Base-by-base conservation (phyloP, 2,888 invertebrate genomes). In the Ophion ventricosus region DNA sequence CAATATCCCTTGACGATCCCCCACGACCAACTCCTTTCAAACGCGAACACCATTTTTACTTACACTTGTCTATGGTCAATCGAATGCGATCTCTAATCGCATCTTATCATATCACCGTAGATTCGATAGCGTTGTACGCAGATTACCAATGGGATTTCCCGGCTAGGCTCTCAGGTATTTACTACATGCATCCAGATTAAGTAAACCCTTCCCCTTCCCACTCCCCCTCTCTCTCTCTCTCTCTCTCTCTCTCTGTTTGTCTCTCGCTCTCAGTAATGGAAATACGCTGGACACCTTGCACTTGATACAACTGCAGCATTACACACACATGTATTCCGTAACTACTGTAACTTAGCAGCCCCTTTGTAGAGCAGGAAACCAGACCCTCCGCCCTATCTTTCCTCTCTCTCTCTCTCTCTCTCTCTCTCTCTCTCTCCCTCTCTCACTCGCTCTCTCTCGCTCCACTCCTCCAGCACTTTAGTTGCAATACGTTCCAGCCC, bases 111-210 rank as follows among this genome's bases (percentile, higher is more conserved):
- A 78, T 78, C 74, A 25, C 35, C 59, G 56, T 82, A 77, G 75
- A 82, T 76, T 84, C 82, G 84, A 82, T 81, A 66, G 57, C 66
- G 66, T 63, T 82, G 79, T 43, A 61, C 70, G 29, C 43, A 40
- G 79, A 84, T 82, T 82, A 76, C 84, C 82, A 75, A 82, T 79
- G 80, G 84, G 84, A 77, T 75, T 72, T 54, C 74, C 64, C 20
- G 20, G 23, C 69, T 77, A 74, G 84, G 77, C 81, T 84, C 84
- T 70, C 82, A 84, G 82, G 82, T 84, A 82, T 84, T 84, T 84
- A 84, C 84, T 79, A 79, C 84, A 84, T 82, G 76, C 66, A 70
- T 84, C 78, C 84, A 72, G 84, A 81, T 84, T 84, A 84, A 84
- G 79, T 84, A 82, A 82, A 72, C 79, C 84, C 84, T 74, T 67